Percentiles rank a stretch among this genome's conserved stretches.
These are phyloP conservation scores for Caenorhabditis tropicalis DNA, from an alignment of 1,140 invertebrate genomes.

Conservation along the genomic window DNA sequence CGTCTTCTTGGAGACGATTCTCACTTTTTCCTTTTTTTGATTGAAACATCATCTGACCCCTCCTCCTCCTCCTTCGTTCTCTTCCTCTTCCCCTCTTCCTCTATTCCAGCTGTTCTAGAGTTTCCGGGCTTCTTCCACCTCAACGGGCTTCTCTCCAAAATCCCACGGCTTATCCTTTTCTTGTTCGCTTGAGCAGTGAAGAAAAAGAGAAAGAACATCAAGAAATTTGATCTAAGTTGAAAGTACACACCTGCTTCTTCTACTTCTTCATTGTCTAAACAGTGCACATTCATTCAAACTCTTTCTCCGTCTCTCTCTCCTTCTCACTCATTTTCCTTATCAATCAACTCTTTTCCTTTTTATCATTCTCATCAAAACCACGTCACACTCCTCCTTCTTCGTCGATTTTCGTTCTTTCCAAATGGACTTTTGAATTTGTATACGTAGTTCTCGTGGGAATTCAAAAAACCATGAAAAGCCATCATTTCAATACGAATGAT, in stretches of 20 bases:
- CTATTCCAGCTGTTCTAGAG: neutral
- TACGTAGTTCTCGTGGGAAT: neutral
- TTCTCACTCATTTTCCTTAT: constrained; percentile 13
- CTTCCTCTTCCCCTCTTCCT: neutral
- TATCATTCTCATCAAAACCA: constrained; percentile 25
- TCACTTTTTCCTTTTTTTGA: neutral
- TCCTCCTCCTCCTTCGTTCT: neutral
- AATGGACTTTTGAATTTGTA: neutral
- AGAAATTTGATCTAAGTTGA: constrained; percentile 14
- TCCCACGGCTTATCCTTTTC: constrained; percentile 19
- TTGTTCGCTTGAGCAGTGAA: constrained; percentile 14
- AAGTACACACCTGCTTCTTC: neutral
- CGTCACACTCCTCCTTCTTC: neutral
- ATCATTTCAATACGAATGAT: constrained; percentile 15
- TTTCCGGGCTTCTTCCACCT: constrained; percentile 18
- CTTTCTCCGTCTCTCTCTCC: neutral
- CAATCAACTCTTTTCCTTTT: neutral
- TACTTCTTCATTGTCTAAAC: neutral
- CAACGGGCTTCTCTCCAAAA: constrained; percentile 25
- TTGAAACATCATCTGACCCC: constrained; percentile 19
- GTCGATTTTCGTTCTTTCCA: neutral
- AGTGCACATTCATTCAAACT: constrained; percentile 20
- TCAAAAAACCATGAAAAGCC: neutral
- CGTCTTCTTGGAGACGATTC: neutral
- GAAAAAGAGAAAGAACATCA: neutral